Percentiles rank a stretch among this genome's conserved stretches.
These are phyloP conservation scores for Hydrotaea cyrtoneurina DNA, from an alignment of 2,888 invertebrate species.

Conservation along the genomic window DNA sequence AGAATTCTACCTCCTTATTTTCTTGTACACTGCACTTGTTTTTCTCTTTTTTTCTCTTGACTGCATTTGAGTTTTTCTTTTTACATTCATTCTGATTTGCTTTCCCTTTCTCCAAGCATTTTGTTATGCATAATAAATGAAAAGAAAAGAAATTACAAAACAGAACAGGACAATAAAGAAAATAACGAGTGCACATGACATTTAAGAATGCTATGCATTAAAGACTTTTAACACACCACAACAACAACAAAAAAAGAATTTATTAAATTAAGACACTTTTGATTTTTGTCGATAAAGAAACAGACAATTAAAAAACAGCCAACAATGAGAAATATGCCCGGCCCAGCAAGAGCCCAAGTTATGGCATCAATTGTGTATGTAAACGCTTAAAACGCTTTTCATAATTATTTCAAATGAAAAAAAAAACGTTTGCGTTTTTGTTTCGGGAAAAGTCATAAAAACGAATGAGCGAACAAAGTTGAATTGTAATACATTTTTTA, in stretches of 20 bases:
- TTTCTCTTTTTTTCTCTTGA: not conserved
- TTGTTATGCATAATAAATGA: not conserved
- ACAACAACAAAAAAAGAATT: not conserved
- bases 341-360: not conserved
- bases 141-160: not conserved
- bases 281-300: not conserved
- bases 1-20: constrained; percentile 14
- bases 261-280: not conserved
- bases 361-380: constrained; percentile 22
- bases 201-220: not conserved
- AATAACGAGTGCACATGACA: constrained; percentile 22
- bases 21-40: not conserved
- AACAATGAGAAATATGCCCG: no score
- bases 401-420: constrained; percentile 9
- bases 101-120: not conserved
- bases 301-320: no score
- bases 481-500: not conserved
- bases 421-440: not conserved
- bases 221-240: not conserved
- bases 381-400: constrained; percentile 23
- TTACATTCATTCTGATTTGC: not conserved
- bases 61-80: constrained; percentile 24
- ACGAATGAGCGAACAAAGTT: not conserved
- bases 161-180: not conserved
- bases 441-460: not conserved